These are phyloP conservation scores for Rhinichthys klamathensis DNA, from an alignment of 2,113 vertebrate species.

Conservation along the genomic window DNA sequence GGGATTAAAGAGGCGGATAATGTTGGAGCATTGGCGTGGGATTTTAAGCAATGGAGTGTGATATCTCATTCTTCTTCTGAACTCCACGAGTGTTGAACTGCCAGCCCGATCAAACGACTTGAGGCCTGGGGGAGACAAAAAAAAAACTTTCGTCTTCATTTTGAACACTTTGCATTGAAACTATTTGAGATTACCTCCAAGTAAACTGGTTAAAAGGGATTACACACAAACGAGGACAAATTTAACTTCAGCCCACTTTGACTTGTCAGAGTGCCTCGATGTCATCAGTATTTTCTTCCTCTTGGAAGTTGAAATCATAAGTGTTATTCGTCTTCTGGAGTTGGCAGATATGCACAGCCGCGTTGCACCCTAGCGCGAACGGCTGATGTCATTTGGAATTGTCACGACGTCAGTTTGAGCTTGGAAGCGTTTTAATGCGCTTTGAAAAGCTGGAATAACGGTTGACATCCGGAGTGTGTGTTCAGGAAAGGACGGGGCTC, in stretches of 20 bases:
- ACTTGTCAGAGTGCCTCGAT: neutral
- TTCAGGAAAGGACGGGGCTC: slow-evolving; percentile 84
- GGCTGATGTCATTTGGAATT: neutral
- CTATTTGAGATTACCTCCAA: neutral
- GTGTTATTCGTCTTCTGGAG: neutral
- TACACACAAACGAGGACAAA: neutral
- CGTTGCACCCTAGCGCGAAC: neutral
- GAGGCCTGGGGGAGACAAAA: slow-evolving; percentile 9
- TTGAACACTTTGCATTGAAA: neutral
- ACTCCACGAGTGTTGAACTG: slow-evolving; percentile 38
- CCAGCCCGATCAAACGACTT: slow-evolving; percentile 2
- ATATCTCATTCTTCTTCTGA: slow-evolving; percentile 1
- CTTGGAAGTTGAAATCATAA: neutral
- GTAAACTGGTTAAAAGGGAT: neutral
- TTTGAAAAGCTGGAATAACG: slow-evolving; percentile 64
- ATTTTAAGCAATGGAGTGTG: slow-evolving; percentile 1
- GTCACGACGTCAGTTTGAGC: neutral
- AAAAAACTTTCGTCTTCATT: slow-evolving; percentile 32
- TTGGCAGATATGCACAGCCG: slow-evolving; percentile 2
- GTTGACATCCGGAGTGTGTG: slow-evolving; percentile 74
- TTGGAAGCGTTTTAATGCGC: neutral
- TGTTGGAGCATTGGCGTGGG: neutral
- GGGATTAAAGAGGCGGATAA: slow-evolving; percentile 37
- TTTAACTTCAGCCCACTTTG: neutral
- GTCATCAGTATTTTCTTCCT: neutral